Evolutionary conservation across 2,797 vertebrate genomes (phyloP).

Genomic region (Danio albolineatus): DNA sequence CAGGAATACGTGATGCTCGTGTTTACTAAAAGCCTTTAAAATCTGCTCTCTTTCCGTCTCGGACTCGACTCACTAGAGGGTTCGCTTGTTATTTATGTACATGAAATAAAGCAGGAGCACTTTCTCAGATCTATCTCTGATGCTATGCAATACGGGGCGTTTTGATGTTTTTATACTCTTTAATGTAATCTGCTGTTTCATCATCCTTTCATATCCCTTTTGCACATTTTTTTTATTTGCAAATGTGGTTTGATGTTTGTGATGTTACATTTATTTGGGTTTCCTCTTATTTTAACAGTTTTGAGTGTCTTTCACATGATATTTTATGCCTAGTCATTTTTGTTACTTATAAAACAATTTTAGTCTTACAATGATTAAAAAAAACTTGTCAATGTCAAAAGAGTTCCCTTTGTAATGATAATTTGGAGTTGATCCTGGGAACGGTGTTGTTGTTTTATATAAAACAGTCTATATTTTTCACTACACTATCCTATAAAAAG

Average conservation of each 20-base stretch:
- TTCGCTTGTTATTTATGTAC: slow-evolving; percentile 15
- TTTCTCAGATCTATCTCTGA: not conserved
- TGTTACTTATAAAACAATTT: not conserved
- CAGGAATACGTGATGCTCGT: not conserved
- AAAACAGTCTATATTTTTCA: slow-evolving; percentile 2
- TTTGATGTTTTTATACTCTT: not conserved
- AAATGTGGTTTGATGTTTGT: slow-evolving; percentile 7
- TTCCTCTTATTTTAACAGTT: not conserved
- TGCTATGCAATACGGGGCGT: not conserved
- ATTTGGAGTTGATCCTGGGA: not conserved
- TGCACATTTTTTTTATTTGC: not conserved
- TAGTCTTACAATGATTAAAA: not conserved
- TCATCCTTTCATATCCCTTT: not conserved
- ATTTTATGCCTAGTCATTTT: not conserved
- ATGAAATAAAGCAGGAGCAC: slow-evolving; percentile 1
- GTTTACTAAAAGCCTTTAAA: not conserved
- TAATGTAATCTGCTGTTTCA: slow-evolving; percentile 1
- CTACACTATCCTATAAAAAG: not conserved
- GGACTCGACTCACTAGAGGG: not conserved
- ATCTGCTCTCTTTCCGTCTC: slow-evolving; percentile 8
- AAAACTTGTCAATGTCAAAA: not conserved
- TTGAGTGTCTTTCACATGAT: not conserved
- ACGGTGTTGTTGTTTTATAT: not conserved
- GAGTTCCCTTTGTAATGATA: not conserved
- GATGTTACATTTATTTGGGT: not conserved